A percentile compares a stretch with the other conserved stretches of the same genome.
Conservation (phyloP, 2,888 invertebrate species). For the Gerosis bhagava region DNA sequence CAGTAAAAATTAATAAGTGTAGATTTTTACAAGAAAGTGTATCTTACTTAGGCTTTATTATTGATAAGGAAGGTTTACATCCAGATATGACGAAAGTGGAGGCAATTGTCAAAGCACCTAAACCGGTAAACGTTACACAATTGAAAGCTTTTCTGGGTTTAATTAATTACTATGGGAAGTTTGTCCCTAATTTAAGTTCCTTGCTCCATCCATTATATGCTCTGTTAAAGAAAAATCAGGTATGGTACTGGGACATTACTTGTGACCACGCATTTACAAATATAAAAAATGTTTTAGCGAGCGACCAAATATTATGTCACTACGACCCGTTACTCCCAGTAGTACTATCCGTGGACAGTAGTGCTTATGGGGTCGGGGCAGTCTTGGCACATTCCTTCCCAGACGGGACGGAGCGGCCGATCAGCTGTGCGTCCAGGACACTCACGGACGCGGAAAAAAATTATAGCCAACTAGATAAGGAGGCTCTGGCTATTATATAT, state of each 20-base stretch:
- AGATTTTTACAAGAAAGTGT: background rate
- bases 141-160: conserved; percentile 31
- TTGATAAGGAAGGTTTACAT: background rate
- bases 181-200: conserved; percentile 28
- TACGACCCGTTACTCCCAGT: too few species aligned
- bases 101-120: conserved; percentile 20
- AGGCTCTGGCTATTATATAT: conserved; percentile 37
- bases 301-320: too few species aligned
- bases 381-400: too few species aligned
- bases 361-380: too few species aligned
- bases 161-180: conserved; percentile 34
- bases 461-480: conserved; percentile 39
- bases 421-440: conserved; percentile 36
- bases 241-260: too few species aligned
- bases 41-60: background rate
- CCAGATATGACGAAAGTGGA: background rate
- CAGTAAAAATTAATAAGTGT: conserved; percentile 22
- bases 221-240: conserved; percentile 23
- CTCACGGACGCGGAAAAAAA: conserved; percentile 34
- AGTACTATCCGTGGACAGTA: too few species aligned
- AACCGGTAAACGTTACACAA: conserved; percentile 27
- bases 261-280: too few species aligned
- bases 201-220: conserved; percentile 28
- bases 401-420: conserved; percentile 35
- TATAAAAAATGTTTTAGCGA: too few species aligned